A percentile compares a stretch with the other conserved stretches of the same genome.
phyloP scores from a whole-genome alignment of 1,140 invertebrate species.

The Manduca sexta region DNA sequence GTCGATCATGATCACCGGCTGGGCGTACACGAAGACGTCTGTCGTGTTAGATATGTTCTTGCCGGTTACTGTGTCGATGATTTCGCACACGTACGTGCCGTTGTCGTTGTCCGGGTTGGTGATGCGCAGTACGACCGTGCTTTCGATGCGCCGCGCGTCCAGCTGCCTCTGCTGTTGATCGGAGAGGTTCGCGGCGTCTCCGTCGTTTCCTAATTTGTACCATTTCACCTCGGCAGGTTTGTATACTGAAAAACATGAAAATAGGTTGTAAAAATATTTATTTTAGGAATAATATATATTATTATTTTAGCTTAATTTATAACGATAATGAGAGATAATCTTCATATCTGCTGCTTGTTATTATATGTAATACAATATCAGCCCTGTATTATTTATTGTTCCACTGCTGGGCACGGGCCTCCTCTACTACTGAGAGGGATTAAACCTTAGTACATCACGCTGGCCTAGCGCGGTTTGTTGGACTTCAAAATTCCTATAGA shows the following conservation, averaged over 20 bases:
- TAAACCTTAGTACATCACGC: too few species aligned
- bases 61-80: slow-evolving; percentile 32
- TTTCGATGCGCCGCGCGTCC: slow-evolving; percentile 33
- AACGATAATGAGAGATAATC: neutral
- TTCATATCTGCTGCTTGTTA: too few species aligned
- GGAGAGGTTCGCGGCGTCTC: slow-evolving; percentile 20
- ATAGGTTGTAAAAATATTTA: too few species aligned
- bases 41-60: slow-evolving; percentile 39
- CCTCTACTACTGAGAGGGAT: too few species aligned
- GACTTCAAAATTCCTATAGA: too few species aligned
- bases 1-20: slow-evolving; percentile 81
- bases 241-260: slow-evolving; percentile 37
- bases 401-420: too few species aligned
- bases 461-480: too few species aligned
- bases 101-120: slow-evolving; percentile 36
- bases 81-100: slow-evolving; percentile 49
- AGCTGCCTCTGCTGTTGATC: slow-evolving; percentile 20
- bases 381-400: too few species aligned
- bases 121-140: slow-evolving; percentile 33
- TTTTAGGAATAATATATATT: too few species aligned
- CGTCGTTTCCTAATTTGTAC: slow-evolving; percentile 35
- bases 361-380: too few species aligned
- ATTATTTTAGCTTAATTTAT: too few species aligned
- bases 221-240: slow-evolving; percentile 44
- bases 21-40: slow-evolving; percentile 78